Evolutionary conservation across 2,888 invertebrate genomes (phyloP), one percentile per base, ranked within the genome.

Genomic region (Lamellibrachia columna): DNA sequence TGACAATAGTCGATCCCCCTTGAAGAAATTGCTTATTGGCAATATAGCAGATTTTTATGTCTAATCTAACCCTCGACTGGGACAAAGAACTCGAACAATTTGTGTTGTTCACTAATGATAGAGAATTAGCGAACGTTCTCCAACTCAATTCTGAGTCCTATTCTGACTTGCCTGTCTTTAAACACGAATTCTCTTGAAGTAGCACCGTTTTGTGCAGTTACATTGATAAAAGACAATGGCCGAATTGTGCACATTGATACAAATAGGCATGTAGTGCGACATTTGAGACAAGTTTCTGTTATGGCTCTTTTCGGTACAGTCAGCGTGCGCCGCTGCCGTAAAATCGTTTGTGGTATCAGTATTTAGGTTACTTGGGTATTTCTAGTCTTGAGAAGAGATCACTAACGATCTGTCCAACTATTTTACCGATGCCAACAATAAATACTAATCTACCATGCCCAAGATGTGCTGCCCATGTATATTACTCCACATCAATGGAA

Each of bases 361-460:
- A 22, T 75, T 75, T 75, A 0, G 22, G n/a, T 4, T 6, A 60
- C 22, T 60, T 60, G 60, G 22, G 4, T 11, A 22, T 60, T 15
- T 60, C 11, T 60, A 22, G 11, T 60, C 22, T 60, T 75, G 3
- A 75, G 22, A 11, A 75, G 15, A 22, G n/a, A 75, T n/a, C 75
- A 75, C 22, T 75, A 75, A 75, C n/a, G 22, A 75, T 75, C n/a
- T 22, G 22, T 75, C 75, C 75, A 75, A 75, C 75, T 75, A 22
- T 22, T 75, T 75, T n/a, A 15, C 55, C 55, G 55, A 55, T 9
- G 55, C 75, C 75, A 75, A 75, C 22, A 75, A 75, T 75, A 75
- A 75, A 75, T 75, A 75, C 75, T 75, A 75, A 75, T 75, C 75
- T 75, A 75, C 75, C 75, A 75, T 75, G 75, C 75, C 75, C 75